Percentiles rank a stretch among this genome's conserved stretches.
Evolutionary conservation across 2,797 vertebrate genomes (phyloP).

Genomic region (Periophthalmus magnuspinnatus): DNA sequence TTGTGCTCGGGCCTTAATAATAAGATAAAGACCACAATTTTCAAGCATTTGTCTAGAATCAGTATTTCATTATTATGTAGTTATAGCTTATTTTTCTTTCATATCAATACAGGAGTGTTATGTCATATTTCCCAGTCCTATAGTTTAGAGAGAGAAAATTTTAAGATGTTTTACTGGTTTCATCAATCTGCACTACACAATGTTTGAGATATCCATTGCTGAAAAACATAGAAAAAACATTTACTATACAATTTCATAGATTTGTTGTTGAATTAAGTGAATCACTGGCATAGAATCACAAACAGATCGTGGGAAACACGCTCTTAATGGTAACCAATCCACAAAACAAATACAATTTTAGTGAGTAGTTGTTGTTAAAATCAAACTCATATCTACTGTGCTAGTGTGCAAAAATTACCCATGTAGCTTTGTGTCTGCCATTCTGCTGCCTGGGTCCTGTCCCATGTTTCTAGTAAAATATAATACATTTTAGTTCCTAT

Average conservation of each 20-base stretch:
- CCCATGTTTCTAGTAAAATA: slow-evolving; percentile 18
- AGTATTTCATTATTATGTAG: too few species aligned
- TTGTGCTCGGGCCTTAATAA: too few species aligned
- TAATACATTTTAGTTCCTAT: too few species aligned
- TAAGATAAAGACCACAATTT: not conserved
- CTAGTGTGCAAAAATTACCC: slow-evolving; percentile 19
- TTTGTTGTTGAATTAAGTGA: not conserved
- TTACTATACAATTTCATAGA: not conserved
- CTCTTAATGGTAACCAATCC: too few species aligned
- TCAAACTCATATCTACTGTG: too few species aligned
- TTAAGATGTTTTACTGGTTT: slow-evolving; percentile 34
- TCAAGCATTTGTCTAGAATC: not conserved
- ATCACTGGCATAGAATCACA: too few species aligned
- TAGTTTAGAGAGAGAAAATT: not conserved
- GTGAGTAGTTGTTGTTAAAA: too few species aligned
- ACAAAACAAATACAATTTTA: too few species aligned
- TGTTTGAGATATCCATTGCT: not conserved
- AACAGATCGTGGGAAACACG: too few species aligned
- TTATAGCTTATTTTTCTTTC: not conserved
- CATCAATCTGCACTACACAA: too few species aligned
- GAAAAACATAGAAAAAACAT: slow-evolving; percentile 1
- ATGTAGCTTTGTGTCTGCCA: not conserved
- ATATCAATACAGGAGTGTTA: not conserved
- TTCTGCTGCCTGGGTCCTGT: slow-evolving; percentile 42
- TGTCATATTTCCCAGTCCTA: not conserved